Conservation (phyloP, 2,113 vertebrate species). For the Cathartes aura region DNA sequence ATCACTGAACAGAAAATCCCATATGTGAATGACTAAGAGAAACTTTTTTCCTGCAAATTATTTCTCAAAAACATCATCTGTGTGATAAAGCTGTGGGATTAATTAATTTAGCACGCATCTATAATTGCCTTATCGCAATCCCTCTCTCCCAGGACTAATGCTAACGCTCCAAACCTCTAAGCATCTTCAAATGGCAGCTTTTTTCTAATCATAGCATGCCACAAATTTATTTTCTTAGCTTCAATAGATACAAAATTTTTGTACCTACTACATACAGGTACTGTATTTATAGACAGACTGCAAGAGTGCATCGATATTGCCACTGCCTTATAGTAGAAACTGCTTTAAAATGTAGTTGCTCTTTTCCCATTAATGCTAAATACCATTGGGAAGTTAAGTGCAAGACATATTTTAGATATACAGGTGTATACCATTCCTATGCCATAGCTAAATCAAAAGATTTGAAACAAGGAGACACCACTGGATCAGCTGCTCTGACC, state of each 20-base stretch:
- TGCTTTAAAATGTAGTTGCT: neutral
- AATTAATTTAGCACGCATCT: constrained; percentile 41
- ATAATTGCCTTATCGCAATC: constrained; percentile 8
- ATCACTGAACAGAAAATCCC: neutral
- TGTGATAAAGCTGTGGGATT: constrained; percentile 48
- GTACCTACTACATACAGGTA: neutral
- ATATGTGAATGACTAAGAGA: neutral
- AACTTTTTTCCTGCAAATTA: neutral
- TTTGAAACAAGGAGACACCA: neutral
- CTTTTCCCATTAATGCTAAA: neutral
- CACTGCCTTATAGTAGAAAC: neutral
- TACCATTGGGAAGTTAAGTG: neutral
- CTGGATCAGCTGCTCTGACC: neutral
- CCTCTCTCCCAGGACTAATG: constrained; percentile 4
- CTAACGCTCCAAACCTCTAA: neutral
- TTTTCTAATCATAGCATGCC: neutral
- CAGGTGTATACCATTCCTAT: neutral
- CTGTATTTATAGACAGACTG: neutral
- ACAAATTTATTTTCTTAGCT: neutral
- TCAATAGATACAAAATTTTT: neutral
- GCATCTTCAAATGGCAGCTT: neutral
- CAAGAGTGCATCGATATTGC: neutral
- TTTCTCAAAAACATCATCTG: neutral
- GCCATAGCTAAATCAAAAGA: neutral
- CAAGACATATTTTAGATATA: neutral